A percentile compares a stretch with the other conserved stretches of the same genome.
Conservation (phyloP, 2,113 vertebrate genomes). For the Oxygymnocypris stewartii region DNA sequence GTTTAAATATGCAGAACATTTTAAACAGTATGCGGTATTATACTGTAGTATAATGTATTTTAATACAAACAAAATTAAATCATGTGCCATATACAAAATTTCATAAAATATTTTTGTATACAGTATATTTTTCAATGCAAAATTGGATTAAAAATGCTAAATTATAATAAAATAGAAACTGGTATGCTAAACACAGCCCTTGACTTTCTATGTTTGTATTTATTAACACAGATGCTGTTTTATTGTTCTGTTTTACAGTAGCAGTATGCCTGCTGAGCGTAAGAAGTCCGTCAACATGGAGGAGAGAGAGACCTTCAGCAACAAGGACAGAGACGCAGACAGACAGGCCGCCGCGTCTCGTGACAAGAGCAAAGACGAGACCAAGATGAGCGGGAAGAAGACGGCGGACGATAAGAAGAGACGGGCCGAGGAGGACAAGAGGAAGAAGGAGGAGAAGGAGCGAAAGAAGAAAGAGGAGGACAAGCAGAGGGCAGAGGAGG, state of each 20-base stretch:
- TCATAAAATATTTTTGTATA: not conserved
- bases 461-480: conserved; percentile 93
- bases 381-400: conserved; percentile 84
- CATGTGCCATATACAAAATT: too few species aligned
- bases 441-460: conserved; percentile 95
- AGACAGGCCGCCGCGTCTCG: conserved; percentile 77
- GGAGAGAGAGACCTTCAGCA: conserved; percentile 86
- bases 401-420: conserved; percentile 91
- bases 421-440: conserved; percentile 91
- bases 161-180: too few species aligned
- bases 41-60: too few species aligned
- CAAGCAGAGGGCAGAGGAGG: conserved; percentile 90
- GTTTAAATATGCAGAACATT: too few species aligned
- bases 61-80: too few species aligned
- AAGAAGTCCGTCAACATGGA: conserved; percentile 92
- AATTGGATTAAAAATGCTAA: not conserved
- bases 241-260: not conserved
- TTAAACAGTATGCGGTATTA: too few species aligned
- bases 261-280: conserved; percentile 91
- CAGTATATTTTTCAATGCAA: not conserved
- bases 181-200: not conserved
- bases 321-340: conserved; percentile 81
- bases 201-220: not conserved
- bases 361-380: conserved; percentile 89
- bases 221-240: not conserved